These are phyloP conservation scores for Procambarus clarkii DNA, from an alignment of 1,140 invertebrate species.

Conservation along the genomic window DNA sequence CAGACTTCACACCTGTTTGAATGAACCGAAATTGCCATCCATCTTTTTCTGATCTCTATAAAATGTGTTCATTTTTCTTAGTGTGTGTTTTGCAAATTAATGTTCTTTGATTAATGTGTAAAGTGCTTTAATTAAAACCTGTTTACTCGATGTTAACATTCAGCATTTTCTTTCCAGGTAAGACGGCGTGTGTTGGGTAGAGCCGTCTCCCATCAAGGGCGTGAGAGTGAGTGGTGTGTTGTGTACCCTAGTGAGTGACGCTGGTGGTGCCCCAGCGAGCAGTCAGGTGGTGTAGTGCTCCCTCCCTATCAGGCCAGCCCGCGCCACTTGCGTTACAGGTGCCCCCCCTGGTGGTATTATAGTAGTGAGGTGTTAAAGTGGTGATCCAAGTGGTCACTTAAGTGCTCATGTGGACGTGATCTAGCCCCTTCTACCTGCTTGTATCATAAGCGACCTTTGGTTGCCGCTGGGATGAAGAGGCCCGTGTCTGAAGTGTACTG, in stretches of 20 bases:
- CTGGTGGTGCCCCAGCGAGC: slow-evolving; percentile 32
- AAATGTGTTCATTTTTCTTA: too few species aligned
- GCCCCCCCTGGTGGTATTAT: slow-evolving; percentile 37
- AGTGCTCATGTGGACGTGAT: slow-evolving; percentile 57
- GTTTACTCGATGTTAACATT: not conserved
- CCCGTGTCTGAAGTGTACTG: slow-evolving; percentile 63
- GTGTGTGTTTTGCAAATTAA: too few species aligned
- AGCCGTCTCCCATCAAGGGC: slow-evolving; percentile 49
- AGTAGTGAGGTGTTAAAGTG: slow-evolving; percentile 22
- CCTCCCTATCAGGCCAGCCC: slow-evolving; percentile 24
- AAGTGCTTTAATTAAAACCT: too few species aligned
- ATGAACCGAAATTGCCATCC: too few species aligned
- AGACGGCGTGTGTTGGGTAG: slow-evolving; percentile 56
- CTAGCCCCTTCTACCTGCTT: slow-evolving; percentile 19
- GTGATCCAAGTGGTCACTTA: slow-evolving; percentile 36
- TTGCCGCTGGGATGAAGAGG: slow-evolving; percentile 66
- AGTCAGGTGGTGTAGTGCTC: slow-evolving; percentile 45
- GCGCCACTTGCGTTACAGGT: slow-evolving; percentile 20
- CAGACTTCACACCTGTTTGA: too few species aligned
- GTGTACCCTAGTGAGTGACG: slow-evolving; percentile 48
- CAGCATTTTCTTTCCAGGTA: slow-evolving; percentile 46
- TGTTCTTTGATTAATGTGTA: too few species aligned
- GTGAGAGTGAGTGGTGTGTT: slow-evolving; percentile 46
- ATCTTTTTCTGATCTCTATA: too few species aligned
- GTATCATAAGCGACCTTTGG: slow-evolving; percentile 23